Evolutionary conservation across 1,140 invertebrate genomes (phyloP).

Genomic region (Drosophila watanabei): DNA sequence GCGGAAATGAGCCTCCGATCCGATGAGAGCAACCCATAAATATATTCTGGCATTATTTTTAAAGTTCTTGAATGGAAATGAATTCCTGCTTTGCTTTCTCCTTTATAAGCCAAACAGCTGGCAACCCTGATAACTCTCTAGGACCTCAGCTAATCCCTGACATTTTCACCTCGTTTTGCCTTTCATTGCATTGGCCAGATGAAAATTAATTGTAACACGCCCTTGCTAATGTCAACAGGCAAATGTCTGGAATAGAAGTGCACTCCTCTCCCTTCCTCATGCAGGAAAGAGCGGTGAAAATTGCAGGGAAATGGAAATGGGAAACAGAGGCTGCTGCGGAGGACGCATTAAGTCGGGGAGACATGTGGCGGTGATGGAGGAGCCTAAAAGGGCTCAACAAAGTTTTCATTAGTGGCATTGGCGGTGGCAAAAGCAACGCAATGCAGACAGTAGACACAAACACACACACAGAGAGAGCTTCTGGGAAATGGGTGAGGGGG

Average conservation of each 20-base stretch:
- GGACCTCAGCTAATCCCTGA: slow-evolving; percentile 1
- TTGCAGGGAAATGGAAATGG: slow-evolving; percentile 2
- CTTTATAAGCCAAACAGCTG: background rate
- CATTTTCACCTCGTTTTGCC: slow-evolving; percentile 3
- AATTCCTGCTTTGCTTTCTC: too few species aligned
- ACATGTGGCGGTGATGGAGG: slow-evolving; percentile 64
- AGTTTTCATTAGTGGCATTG: slow-evolving; percentile 79
- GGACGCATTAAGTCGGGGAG: slow-evolving; percentile 58
- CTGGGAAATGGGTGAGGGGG: background rate
- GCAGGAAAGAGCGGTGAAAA: slow-evolving; percentile 7
- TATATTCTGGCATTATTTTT: background rate
- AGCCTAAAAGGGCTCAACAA: slow-evolving; percentile 78
- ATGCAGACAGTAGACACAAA: slow-evolving; percentile 36
- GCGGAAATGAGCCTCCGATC: slow-evolving; percentile 34
- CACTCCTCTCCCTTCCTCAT: slow-evolving; percentile 49
- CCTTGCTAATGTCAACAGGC: slow-evolving; percentile 55
- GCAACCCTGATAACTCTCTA: background rate
- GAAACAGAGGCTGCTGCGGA: slow-evolving; percentile 2
- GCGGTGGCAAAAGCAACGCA: slow-evolving; percentile 54
- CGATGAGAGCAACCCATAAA: slow-evolving; percentile 10
- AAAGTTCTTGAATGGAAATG: background rate
- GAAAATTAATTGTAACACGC: slow-evolving; percentile 67
- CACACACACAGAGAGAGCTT: slow-evolving; percentile 7
- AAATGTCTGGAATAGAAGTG: slow-evolving; percentile 67
- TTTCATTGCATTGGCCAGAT: slow-evolving; percentile 54